Evolutionary conservation across 2,113 vertebrate genomes (phyloP), one percentile per base, ranked within the genome.

Genomic region (Anhinga rufa): DNA sequence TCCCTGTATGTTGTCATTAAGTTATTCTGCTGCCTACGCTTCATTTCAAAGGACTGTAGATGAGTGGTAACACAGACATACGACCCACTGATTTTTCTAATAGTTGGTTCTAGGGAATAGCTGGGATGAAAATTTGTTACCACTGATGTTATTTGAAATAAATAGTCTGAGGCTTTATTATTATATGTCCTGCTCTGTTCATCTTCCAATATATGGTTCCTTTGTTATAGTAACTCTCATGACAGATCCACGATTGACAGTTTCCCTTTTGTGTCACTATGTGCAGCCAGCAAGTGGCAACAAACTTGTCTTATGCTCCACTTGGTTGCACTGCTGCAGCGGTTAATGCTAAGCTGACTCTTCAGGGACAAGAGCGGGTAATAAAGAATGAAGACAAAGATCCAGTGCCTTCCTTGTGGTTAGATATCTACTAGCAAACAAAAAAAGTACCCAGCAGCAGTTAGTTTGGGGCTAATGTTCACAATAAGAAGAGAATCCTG

Each of bases 231-330:
- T 77, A 74, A 58, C 26, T 76, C 31, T 95, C 3, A 26, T 1
- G 6, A 40, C 9, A 18, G 44, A 44, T 86, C 42, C 81, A 11
- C 26, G 28, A 83, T 14, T 44, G 20, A 5, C 6, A 10, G 17
- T 55, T 91, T 81, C 38, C 26, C 16, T 52, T 51, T 82, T 72
- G 49, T 61, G 48, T 84, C 17, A 42, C 32, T 55, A 1, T 29
- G 54, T n/a, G 14, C 48, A 85, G 75, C 52, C 75, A 92, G 52
- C 36, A 51, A 77, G 44, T 26, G 40, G 29, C 12, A 85, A 34
- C 10, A 19, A 71, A 40, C 17, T 40, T 82, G 21, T 66, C 14
- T 38, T 26, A 3, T 1, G 12, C 4, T 3, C 17, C 0, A 1
- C 54, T 77, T 58, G 28, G 38, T 25, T 48, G 31, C 10, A 15